Evolutionary conservation across 2,888 invertebrate genomes (phyloP), one percentile per base, ranked within the genome.

Genomic region (Tolmerus cingulatus): DNA sequence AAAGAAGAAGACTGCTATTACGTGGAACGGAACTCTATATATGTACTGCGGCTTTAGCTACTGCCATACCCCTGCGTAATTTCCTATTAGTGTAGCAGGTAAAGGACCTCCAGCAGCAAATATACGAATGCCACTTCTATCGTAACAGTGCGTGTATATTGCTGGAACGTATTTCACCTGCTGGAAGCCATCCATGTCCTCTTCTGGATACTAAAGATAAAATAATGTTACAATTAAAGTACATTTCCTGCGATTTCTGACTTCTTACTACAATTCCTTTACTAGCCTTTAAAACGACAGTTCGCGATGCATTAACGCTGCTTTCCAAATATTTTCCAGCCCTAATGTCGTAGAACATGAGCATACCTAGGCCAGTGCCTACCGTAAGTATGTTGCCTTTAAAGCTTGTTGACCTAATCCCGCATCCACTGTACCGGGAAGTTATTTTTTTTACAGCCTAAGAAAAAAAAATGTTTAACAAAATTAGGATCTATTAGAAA

Each of bases 51-150:
- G 4, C 1, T 84, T 19, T 66, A 40, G 89, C 89, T 92, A 98
- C 94, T 97, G 97, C 98, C 98, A 98, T 88, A 98, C 94, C 51
- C 97, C 98, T 40, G 98, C 98, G 93, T 98, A 98, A 93, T 98
- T 98, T 87, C 99, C 99, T 89, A 97, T 96, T 51, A 98, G 94
- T 86, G 97, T 97, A 2, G 97, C 97, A 37, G 98, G 97, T 86
- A 99, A 94, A 0, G 99, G 99, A 0, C 98, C 98, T 9, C 99
- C 99, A 12, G 98, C 98, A 0, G 98, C 96, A 93, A 99, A 99
- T 57, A 99, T 94, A 87, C 98, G 93, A 16, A 98, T 98, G 16
- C 98, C 98, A 89, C 96, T 97, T 90, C 96, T 95, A 92, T 99
- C 98, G 92, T 98, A 98, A 93, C 98, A 98, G 92, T 99, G 98